Base-by-base conservation (phyloP, 1,140 invertebrate species). In the Caenorhabditis brenneri region DNA sequence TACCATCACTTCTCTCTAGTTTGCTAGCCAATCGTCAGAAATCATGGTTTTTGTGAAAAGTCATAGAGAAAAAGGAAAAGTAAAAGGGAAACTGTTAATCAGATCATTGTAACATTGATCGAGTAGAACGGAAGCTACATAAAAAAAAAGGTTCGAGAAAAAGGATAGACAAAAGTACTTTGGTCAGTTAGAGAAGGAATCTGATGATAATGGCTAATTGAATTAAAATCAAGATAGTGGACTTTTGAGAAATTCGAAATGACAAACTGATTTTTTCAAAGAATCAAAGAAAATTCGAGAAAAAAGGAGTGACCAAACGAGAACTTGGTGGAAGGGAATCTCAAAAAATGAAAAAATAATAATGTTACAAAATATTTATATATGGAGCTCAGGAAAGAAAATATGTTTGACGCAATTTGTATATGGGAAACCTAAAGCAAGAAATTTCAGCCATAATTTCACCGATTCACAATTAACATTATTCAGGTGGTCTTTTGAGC, bases 1-100 rank as follows among this genome's bases (percentile, higher is more conserved):
- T n/a, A n/a, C n/a, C n/a, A n/a, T n/a, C n/a, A 33, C 29, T 65
- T 65, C 58, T 65, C 58, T 65, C 29, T 65, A 65, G 58, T 65
- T 65, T 65, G n/a, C 19, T 33, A 10, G 19, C 31, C 24, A 19
- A n/a, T 7, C 24, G 36, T 15, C 58, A 36, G 58, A 65, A 65
- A 65, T 65, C 58, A 65, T 65, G 58, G 36, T 33, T 33, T 65
- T 19, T 19, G 48, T 51, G 48, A 42, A 5, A n/a, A n/a, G n/a
- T n/a, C n/a, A n/a, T n/a, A n/a, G n/a, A n/a, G 12, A 12, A 42
- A 42, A 42, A 42, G 12, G 39, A 27, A 55, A 24, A 2, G 22
- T 2, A 12, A 55, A 24, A 7, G 3, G 53, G 2, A 24, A 29
- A 55, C 24, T 9, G 27, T 55, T 10, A 55, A 55, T 55, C 53